A percentile compares a stretch with the other conserved stretches of the same genome.
These are phyloP conservation scores for Caracal caracal DNA, from an alignment of 2,113 vertebrate genomes.

Conservation along the genomic window DNA sequence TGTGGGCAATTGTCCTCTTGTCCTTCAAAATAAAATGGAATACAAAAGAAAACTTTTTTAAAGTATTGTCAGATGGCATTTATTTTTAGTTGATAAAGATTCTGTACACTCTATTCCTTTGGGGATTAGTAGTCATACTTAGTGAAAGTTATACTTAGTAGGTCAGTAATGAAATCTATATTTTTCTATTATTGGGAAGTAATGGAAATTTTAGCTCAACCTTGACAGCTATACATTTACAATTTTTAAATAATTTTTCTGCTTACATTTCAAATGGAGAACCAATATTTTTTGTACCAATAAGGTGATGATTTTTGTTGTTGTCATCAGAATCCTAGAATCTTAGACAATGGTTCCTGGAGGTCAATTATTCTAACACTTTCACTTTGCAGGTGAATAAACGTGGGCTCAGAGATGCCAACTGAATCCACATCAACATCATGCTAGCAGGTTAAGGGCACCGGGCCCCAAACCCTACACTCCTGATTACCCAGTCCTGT, in stretches of 20 bases:
- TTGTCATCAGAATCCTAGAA: neutral
- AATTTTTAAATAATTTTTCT: neutral
- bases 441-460: neutral
- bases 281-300: neutral
- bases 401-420: neutral
- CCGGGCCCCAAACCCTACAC: neutral
- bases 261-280: neutral
- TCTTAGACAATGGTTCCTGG: neutral
- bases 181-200: slow-evolving; percentile 31
- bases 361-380: neutral
- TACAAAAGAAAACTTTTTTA: neutral
- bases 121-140: neutral
- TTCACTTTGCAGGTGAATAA: neutral
- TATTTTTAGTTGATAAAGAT: neutral
- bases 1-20: neutral
- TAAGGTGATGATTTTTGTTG: neutral
- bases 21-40: slow-evolving; percentile 12
- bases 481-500: neutral
- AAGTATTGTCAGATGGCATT: neutral
- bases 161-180: neutral
- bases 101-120: neutral
- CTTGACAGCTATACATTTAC: neutral
- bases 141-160: neutral
- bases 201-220: slow-evolving; percentile 11
- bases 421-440: neutral